Conservation (phyloP, 2,888 invertebrate genomes). For the Pristionchus mayeri region DNA sequence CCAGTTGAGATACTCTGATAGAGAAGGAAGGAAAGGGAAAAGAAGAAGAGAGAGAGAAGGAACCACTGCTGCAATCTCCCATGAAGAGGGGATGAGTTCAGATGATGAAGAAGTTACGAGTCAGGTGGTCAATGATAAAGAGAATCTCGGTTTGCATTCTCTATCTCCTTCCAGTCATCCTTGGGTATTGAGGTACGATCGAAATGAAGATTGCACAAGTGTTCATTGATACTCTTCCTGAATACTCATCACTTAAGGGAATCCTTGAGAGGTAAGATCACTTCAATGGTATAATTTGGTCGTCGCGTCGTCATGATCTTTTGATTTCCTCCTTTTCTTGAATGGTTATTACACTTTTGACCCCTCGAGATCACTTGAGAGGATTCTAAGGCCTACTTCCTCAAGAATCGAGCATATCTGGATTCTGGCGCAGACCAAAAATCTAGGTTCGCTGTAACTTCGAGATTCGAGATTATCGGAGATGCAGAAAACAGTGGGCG, state of each 20-base stretch:
- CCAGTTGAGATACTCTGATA: slow-evolving; percentile 65
- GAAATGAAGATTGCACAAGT: not conserved
- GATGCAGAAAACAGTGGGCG: too few relatives aligned
- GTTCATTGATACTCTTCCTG: slow-evolving; percentile 34
- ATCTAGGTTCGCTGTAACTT: too few relatives aligned
- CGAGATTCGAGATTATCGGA: too few relatives aligned
- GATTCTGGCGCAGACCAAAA: too few relatives aligned
- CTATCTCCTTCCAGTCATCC: not conserved
- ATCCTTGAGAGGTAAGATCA: not conserved
- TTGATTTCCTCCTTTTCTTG: too few relatives aligned
- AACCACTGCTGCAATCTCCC: slow-evolving; percentile 77
- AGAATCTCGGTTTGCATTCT: slow-evolving; percentile 77
- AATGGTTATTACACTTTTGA: too few relatives aligned
- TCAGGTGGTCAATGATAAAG: slow-evolving; percentile 79
- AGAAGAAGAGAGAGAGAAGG: slow-evolving; percentile 83
- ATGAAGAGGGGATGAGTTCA: slow-evolving; percentile 95
- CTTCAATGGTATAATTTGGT: not conserved
- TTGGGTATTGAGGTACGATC: not conserved
- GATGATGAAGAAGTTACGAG: slow-evolving; percentile 95
- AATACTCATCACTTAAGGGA: slow-evolving; percentile 39
- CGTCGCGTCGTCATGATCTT: not conserved
- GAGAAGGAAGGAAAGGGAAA: slow-evolving; percentile 69
- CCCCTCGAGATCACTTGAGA: too few relatives aligned
- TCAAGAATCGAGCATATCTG: too few relatives aligned
- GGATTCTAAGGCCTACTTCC: too few relatives aligned